Percentiles rank a stretch among this genome's conserved stretches.
Conservation (phyloP, 2,888 invertebrate species). For the Oxystoma pomonae region DNA sequence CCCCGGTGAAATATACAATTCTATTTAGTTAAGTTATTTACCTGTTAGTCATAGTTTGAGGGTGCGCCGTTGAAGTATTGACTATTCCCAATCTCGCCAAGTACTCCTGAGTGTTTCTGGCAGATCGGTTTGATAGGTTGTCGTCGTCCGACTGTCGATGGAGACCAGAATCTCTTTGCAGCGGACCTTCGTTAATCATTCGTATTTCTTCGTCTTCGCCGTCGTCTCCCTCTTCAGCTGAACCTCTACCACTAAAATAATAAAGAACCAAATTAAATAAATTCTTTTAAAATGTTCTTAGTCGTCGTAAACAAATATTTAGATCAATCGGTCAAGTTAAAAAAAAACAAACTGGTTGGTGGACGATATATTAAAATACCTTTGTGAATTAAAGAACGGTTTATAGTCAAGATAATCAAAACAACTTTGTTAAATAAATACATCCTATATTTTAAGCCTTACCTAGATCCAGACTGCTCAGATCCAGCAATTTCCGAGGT, state of each 20-base stretch:
- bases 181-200: constrained; percentile 92
- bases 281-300: no score
- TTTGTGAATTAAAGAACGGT: no score
- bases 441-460: no score
- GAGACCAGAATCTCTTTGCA: constrained; percentile 69
- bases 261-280: no score
- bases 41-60: constrained; percentile 56
- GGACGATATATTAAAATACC: no score
- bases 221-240: constrained; percentile 90
- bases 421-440: no score
- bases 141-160: constrained; percentile 60
- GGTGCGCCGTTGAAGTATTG: constrained; percentile 62
- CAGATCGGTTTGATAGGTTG: constrained; percentile 83
- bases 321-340: no score
- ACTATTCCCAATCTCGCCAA: constrained; percentile 91
- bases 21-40: neutral
- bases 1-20: no score
- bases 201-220: constrained; percentile 95
- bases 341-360: no score
- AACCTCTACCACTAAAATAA: constrained; percentile 78
- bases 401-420: no score
- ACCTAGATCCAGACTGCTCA: constrained; percentile 82
- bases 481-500: constrained; percentile 91
- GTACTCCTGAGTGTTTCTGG: constrained; percentile 94
- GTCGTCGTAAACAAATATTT: no score